A percentile compares a stretch with the other conserved stretches of the same genome.
These are phyloP conservation scores for Erpetoichthys calabaricus DNA, from an alignment of 2,797 vertebrate genomes.

Conservation along the genomic window DNA sequence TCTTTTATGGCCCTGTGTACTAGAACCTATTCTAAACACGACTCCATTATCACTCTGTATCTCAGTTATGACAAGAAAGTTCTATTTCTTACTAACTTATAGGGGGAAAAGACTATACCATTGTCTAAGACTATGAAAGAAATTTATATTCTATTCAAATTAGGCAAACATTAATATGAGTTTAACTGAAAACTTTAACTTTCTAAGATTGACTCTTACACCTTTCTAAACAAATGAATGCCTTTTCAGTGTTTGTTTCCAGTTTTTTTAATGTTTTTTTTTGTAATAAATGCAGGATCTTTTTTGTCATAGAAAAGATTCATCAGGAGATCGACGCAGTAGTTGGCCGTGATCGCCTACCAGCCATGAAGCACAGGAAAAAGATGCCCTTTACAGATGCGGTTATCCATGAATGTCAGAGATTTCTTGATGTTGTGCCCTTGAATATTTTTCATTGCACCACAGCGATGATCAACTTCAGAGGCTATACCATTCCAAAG, in stretches of 20 bases:
- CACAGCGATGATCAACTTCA: slow-evolving; percentile 1
- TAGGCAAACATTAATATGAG: too few species aligned
- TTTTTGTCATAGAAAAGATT: slow-evolving; percentile 7
- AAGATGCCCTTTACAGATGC: slow-evolving; percentile 18
- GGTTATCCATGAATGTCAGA: slow-evolving; percentile 14
- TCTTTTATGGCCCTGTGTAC: too few species aligned
- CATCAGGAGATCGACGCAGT: slow-evolving; percentile 15
- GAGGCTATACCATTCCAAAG: slow-evolving; percentile 17
- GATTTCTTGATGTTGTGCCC: slow-evolving; percentile 13
- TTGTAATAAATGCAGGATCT: neutral
- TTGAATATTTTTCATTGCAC: slow-evolving; percentile 7
- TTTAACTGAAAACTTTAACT: too few species aligned
- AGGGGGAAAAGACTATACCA: too few species aligned
- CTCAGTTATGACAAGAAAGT: too few species aligned
- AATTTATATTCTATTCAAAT: too few species aligned
- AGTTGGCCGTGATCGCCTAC: slow-evolving; percentile 9
- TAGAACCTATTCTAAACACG: too few species aligned
- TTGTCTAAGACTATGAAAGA: too few species aligned
- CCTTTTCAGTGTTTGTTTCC: neutral
- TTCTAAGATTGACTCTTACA: too few species aligned
- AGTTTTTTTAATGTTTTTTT: neutral
- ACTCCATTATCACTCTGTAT: too few species aligned
- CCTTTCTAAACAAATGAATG: neutral
- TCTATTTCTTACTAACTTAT: too few species aligned
- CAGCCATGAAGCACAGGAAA: slow-evolving; percentile 13